phyloP scores from a whole-genome alignment of 2,797 vertebrate species.

The Ctenosaura bakeri region DNA sequence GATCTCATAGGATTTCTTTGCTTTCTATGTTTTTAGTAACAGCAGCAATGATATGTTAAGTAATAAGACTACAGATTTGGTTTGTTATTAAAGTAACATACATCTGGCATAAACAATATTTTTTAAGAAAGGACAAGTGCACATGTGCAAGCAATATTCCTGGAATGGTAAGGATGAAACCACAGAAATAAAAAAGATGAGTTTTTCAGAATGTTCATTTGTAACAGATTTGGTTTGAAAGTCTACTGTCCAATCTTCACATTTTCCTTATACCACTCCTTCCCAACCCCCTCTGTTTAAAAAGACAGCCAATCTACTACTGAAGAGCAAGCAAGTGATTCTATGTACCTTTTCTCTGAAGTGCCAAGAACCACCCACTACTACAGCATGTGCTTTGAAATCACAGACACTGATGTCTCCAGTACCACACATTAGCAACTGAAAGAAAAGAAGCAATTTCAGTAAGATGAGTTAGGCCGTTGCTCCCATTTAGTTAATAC shows the following conservation, averaged over 20 bases:
- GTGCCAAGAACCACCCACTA: slow-evolving; percentile 97
- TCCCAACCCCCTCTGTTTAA: slow-evolving; percentile 20
- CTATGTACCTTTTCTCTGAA: slow-evolving; percentile 94
- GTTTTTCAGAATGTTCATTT: not conserved
- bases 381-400: slow-evolving; percentile 97
- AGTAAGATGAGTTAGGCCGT: slow-evolving; percentile 39
- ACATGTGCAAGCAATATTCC: not conserved
- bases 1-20: not conserved
- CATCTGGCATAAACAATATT: not conserved
- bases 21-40: not conserved
- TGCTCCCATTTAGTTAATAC: slow-evolving; percentile 12
- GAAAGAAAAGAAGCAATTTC: slow-evolving; percentile 57
- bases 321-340: slow-evolving; percentile 13
- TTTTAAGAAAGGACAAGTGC: too few relatives aligned
- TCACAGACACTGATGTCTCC: slow-evolving; percentile 97
- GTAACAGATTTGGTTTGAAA: not conserved
- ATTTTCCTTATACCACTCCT: slow-evolving; percentile 6
- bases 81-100: not conserved
- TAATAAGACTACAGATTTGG: not conserved
- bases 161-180: not conserved
- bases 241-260: not conserved
- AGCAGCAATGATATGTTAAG: not conserved
- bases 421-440: slow-evolving; percentile 98
- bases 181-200: not conserved
- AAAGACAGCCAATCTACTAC: slow-evolving; percentile 14